Conservation (phyloP, 1,140 invertebrate genomes). For the Anastrepha obliqua region DNA sequence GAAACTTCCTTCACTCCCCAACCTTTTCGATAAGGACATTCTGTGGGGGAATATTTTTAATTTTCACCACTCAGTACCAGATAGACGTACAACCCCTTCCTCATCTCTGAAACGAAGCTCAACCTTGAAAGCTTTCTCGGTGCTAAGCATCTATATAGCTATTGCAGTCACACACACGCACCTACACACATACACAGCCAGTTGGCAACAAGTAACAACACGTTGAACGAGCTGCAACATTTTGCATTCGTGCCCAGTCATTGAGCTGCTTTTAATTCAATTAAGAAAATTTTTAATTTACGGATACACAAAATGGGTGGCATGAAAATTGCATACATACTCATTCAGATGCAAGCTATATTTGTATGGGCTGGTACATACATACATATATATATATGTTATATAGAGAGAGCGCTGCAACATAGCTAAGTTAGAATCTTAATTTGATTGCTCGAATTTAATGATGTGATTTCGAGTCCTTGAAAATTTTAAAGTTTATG, state of each 20-base stretch:
- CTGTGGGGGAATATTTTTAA: neutral
- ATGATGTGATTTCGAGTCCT: constrained; percentile 16
- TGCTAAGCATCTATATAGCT: neutral
- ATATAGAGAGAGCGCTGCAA: neutral
- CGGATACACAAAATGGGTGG: neutral
- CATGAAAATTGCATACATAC: neutral
- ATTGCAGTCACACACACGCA: neutral
- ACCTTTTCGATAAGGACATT: neutral
- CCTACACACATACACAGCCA: too few species aligned
- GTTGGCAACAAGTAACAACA: neutral
- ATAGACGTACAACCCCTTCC: neutral
- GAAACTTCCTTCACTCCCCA: neutral
- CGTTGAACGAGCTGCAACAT: neutral
- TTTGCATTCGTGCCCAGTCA: constrained; percentile 43
- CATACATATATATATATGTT: neutral
- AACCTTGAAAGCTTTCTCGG: neutral
- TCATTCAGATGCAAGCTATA: neutral
- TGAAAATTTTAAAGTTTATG: constrained; percentile 32
- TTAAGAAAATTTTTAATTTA: neutral
- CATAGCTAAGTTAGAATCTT: constrained; percentile 19
- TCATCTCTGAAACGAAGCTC: neutral
- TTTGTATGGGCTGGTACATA: neutral
- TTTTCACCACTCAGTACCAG: neutral
- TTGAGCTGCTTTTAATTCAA: constrained; percentile 42
- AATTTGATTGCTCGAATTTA: constrained; percentile 41